phyloP scores from a whole-genome alignment of 2,797 vertebrate genomes.

The Thripadectes ignobilis region DNA sequence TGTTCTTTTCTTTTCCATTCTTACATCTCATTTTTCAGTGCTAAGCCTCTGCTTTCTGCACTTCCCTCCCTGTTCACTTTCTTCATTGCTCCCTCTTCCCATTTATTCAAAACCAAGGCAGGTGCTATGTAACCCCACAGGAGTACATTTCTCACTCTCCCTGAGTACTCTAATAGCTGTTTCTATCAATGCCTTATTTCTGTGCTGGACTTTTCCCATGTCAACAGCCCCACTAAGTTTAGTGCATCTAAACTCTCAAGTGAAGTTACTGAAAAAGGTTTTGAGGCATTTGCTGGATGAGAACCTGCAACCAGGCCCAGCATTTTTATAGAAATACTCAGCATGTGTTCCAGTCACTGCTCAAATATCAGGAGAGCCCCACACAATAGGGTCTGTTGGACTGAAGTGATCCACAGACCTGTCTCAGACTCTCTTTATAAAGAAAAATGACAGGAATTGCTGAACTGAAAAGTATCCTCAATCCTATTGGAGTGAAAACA shows the following conservation, averaged over 20 bases:
- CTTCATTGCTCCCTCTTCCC: not conserved
- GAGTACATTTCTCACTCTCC: not conserved
- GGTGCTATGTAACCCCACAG: not conserved
- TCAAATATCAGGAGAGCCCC: not conserved
- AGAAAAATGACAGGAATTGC: not conserved
- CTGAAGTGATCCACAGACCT: not conserved
- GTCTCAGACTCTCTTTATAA: not conserved
- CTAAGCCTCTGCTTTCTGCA: fast-evolving
- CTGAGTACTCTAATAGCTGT: not conserved
- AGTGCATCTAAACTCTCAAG: not conserved
- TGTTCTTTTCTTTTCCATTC: not conserved
- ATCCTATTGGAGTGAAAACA: not conserved
- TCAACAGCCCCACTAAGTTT: not conserved
- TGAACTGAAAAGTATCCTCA: not conserved
- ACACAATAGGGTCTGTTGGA: not conserved
- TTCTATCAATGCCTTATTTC: not conserved
- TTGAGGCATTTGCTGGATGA: not conserved
- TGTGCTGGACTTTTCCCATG: not conserved
- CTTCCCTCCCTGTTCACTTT: not conserved
- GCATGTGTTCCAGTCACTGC: not conserved
- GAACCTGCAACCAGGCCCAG: not conserved
- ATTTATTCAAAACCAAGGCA: not conserved
- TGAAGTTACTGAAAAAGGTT: not conserved
- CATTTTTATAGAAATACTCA: not conserved
- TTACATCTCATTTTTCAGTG: not conserved